Conservation (phyloP, 2,888 invertebrate genomes). For the Linyphia triangularis region DNA sequence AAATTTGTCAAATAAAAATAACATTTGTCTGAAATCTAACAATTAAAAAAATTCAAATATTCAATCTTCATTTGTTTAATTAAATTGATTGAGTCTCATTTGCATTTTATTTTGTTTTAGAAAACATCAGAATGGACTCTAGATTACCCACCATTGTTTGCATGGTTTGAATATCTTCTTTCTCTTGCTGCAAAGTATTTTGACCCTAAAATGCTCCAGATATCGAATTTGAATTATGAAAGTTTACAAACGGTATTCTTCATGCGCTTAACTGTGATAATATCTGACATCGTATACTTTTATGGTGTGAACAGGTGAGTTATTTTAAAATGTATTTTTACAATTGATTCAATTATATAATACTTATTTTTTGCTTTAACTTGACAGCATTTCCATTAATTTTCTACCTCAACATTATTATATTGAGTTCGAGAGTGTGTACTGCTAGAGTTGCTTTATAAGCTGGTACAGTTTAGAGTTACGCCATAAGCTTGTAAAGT, state of each 20-base stretch:
- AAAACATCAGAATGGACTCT: conserved; percentile 97
- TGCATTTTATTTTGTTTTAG: conserved; percentile 56
- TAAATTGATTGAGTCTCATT: neutral
- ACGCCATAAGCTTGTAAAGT: too few relatives aligned
- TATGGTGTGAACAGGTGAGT: conserved; percentile 87
- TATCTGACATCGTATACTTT: conserved; percentile 89
- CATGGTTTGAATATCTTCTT: conserved; percentile 94
- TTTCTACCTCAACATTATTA: neutral
- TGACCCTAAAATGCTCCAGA: conserved; percentile 90
- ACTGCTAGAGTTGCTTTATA: too few relatives aligned
- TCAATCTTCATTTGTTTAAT: too few relatives aligned
- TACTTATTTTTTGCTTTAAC: neutral
- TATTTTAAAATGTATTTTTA: too few relatives aligned
- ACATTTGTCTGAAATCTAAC: too few relatives aligned
- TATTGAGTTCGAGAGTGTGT: neutral
- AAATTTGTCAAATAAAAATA: too few relatives aligned
- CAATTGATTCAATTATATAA: neutral
- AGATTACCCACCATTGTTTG: conserved; percentile 99
- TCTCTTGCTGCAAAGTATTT: conserved; percentile 87
- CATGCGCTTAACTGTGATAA: conserved; percentile 93
- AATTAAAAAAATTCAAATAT: too few relatives aligned
- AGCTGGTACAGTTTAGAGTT: too few relatives aligned
- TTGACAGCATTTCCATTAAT: neutral
- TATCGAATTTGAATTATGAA: conserved; percentile 89
- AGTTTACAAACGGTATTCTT: conserved; percentile 89